phyloP scores from a whole-genome alignment of 1,140 invertebrate genomes.

The Ditylenchus dipsaci region DNA sequence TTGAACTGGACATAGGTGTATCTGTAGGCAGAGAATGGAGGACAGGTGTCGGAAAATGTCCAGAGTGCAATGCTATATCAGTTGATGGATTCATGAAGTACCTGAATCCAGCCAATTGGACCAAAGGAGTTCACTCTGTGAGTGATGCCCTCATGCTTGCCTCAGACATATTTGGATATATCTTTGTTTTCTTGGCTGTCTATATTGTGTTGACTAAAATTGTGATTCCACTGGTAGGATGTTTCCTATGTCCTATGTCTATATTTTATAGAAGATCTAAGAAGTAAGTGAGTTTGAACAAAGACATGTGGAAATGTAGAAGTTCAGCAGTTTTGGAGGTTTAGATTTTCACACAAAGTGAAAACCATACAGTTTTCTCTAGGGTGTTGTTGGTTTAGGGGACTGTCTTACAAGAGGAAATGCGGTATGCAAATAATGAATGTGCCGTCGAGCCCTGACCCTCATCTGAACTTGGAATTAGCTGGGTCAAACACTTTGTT shows the following conservation, averaged over 20 bases:
- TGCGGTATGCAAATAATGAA: too few species aligned
- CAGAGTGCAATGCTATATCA: slow-evolving; percentile 35
- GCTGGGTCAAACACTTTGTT: too few species aligned
- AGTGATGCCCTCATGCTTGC: slow-evolving; percentile 39
- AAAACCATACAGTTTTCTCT: too few species aligned
- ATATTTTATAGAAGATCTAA: slow-evolving; percentile 15
- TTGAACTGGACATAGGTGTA: slow-evolving; percentile 32
- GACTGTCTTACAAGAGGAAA: too few species aligned
- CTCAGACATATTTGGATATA: slow-evolving; percentile 30
- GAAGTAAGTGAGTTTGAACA: too few species aligned
- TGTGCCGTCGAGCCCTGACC: too few species aligned
- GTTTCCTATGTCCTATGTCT: slow-evolving; percentile 31
- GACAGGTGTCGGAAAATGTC: slow-evolving; percentile 27
- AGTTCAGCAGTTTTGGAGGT: too few species aligned
- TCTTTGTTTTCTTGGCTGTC: slow-evolving; percentile 32
- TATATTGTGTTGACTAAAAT: slow-evolving; percentile 42
- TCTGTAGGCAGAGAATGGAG: slow-evolving; percentile 39
- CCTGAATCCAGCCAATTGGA: slow-evolving; percentile 42
- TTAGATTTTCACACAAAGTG: too few species aligned
- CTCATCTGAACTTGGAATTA: too few species aligned
- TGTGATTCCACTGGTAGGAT: slow-evolving; percentile 38
- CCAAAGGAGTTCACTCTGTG: slow-evolving; percentile 39
- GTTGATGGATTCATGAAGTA: slow-evolving; percentile 45
- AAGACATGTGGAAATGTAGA: neutral
- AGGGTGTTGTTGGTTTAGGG: too few species aligned